Conservation (phyloP, 2,113 vertebrate genomes). For the Felis catus region F.catus_Fca126_mat1.0 CM031411.1:76974001-76974500, state of each 20-base stretch:
- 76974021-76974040: neutral
- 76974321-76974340: neutral
- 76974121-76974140: constrained; percentile 26
- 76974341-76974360: neutral
- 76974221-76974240: constrained; percentile 6
- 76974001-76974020: neutral
- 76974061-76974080: constrained; percentile 41
- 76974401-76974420: neutral
- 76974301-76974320: neutral
- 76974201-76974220: constrained; percentile 27
- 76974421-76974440: too few relatives aligned
- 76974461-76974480: too few relatives aligned
- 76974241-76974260: neutral
- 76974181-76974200: neutral
- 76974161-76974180: constrained; percentile 41
- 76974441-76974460: too few relatives aligned
- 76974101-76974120: constrained; percentile 53
- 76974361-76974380: neutral
- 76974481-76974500: too few relatives aligned
- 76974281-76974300: neutral
- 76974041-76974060: neutral
- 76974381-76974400: neutral
- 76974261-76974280: constrained; percentile 29
- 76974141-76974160: constrained; percentile 51
- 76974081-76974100: constrained; percentile 56